These are phyloP conservation scores for Rallus crepitans DNA, from an alignment of 2,797 vertebrate genomes.

Conservation along the genomic window DNA sequence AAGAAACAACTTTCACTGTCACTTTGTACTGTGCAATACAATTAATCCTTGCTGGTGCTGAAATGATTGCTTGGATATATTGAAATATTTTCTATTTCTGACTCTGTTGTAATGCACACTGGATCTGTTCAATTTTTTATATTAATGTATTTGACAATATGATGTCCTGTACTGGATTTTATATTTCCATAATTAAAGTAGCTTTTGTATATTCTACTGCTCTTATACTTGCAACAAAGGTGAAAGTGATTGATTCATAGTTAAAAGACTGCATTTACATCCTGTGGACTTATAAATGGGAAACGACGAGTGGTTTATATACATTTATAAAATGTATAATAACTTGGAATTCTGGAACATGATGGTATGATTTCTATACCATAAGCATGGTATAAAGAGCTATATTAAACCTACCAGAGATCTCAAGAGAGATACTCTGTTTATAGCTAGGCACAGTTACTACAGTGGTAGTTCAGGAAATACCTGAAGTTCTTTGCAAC, in stretches of 20 bases:
- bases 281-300: background rate
- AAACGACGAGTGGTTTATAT: background rate
- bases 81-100: background rate
- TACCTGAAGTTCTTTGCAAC: background rate
- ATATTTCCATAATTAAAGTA: background rate
- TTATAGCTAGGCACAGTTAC: background rate
- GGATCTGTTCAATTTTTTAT: background rate
- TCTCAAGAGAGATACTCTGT: background rate
- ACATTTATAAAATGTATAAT: background rate
- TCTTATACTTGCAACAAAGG: background rate
- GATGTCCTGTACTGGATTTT: background rate
- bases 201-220: background rate
- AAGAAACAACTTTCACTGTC: background rate
- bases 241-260: background rate
- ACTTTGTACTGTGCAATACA: background rate
- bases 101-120: background rate
- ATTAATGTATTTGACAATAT: background rate
- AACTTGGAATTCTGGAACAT: background rate
- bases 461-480: background rate
- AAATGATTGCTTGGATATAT: background rate
- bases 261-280: background rate
- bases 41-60: background rate
- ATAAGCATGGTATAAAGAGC: background rate
- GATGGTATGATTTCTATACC: background rate
- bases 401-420: background rate